Evolutionary conservation across 2,888 invertebrate species (phyloP).

Genomic region (Sceliomorpha sp.): DNA sequence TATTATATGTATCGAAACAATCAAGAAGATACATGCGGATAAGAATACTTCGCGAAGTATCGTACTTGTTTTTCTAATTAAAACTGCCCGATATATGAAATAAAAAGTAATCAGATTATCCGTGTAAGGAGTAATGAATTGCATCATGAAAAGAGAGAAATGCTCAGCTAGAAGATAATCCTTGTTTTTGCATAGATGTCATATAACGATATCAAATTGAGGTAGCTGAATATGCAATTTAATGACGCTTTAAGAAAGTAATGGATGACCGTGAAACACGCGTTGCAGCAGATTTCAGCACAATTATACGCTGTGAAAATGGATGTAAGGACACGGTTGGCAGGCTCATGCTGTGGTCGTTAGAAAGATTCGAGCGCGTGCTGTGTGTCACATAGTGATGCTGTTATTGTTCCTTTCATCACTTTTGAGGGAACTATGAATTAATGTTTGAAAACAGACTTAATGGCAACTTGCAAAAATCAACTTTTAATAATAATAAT

Average conservation of each 20-base stretch:
- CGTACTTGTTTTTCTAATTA: no score
- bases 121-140: neutral
- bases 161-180: neutral
- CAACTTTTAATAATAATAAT: slow-evolving; percentile 30
- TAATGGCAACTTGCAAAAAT: slow-evolving; percentile 15
- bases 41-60: no score
- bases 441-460: slow-evolving; percentile 30
- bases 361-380: slow-evolving; percentile 36
- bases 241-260: slow-evolving; percentile 35
- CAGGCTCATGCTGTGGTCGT: slow-evolving; percentile 33
- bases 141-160: neutral
- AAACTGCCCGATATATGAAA: no score
- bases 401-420: slow-evolving; percentile 35
- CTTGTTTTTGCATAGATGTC: neutral
- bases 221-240: slow-evolving; percentile 12
- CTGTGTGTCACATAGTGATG: slow-evolving; percentile 31
- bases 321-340: slow-evolving; percentile 40
- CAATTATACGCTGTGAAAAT: slow-evolving; percentile 44
- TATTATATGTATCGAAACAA: no score
- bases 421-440: slow-evolving; percentile 37
- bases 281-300: slow-evolving; percentile 32
- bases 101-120: neutral
- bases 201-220: slow-evolving; percentile 18
- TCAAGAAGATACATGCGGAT: no score
- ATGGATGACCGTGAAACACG: slow-evolving; percentile 46